Evolutionary conservation across 2,113 vertebrate species (phyloP).

Genomic region (Damaliscus lunatus): DNA sequence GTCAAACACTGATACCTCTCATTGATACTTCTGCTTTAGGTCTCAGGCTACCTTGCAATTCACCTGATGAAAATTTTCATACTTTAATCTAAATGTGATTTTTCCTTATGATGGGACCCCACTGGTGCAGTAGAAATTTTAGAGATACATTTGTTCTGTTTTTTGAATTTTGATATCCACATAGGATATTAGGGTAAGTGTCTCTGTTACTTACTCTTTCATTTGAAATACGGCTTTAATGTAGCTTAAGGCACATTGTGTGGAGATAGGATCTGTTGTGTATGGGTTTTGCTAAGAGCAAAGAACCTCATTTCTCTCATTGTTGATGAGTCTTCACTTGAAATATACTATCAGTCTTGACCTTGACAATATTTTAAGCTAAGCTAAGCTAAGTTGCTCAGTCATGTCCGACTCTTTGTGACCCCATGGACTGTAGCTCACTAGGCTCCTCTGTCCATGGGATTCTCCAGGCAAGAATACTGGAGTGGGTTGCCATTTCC

Average conservation of each 20-base stretch:
- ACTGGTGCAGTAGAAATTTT: not conserved
- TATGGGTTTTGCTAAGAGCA: not conserved
- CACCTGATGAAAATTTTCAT: not conserved
- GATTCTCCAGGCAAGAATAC: too few relatives aligned
- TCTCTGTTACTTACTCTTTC: not conserved
- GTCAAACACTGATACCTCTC: not conserved
- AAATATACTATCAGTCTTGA: not conserved
- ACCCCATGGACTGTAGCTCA: too few relatives aligned
- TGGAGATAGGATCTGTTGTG: not conserved
- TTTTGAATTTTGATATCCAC: not conserved
- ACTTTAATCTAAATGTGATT: not conserved
- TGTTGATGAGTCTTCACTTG: not conserved
- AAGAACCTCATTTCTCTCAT: not conserved
- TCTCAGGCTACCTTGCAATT: not conserved
- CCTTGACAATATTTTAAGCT: not conserved
- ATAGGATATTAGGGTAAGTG: not conserved
- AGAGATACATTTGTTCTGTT: not conserved
- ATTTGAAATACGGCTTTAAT: not conserved
- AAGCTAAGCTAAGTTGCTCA: too few relatives aligned
- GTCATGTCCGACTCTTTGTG: too few relatives aligned
- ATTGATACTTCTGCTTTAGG: not conserved
- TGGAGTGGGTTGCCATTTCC: too few relatives aligned
- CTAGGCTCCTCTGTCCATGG: too few relatives aligned
- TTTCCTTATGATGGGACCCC: not conserved
- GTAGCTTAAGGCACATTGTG: not conserved